Base-by-base conservation (phyloP, 2,113 vertebrate genomes). In the Tetrax tetrax region DNA sequence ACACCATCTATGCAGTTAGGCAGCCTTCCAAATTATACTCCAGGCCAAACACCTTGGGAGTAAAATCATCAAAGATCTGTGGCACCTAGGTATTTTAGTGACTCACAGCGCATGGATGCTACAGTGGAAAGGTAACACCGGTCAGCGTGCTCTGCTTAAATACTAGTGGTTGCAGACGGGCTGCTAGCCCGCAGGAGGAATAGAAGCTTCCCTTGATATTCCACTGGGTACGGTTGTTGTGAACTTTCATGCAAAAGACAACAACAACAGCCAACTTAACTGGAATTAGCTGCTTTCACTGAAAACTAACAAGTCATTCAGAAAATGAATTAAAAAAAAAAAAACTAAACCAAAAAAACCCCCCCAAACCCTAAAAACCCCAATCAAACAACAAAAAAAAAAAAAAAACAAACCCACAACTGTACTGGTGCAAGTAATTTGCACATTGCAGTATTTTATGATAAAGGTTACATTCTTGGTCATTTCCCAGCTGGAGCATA, bases 1-100 rank as follows among this genome's bases (percentile, higher is more conserved):
- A 61, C 10, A 22, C 31, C 23, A 18, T 23, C 47, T 59, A 6
- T 1, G 1, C 45, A 50, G 37, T 41, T 28, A 43, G 0, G 1
- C 12, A 5, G 23, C 72, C 48, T 47, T 48, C 7, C 16, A 45
- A 31, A 33, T 75, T 76, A 64, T 7, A 2, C 24, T 84, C 21
- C 4, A 13, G 10, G 17, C 20, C 22, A 48, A 45, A 74, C 31
- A 27, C 22, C 15, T 7, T 27, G 22, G 20, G 28, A 85, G 28
- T 41, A 14, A 72, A 94, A 76, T n/a, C 13, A 43, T 25, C 19
- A 31, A 16, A 48, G 68, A 64, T n/a, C 28, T 79, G 25, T 19
- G 3, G 1, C 65, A 68, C 37, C 12, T 12, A 6, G 13, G 22
- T 72, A 18, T 86, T 88, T 70, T 35, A 59, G 17, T 66, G 59